A percentile compares a stretch with the other conserved stretches of the same genome.
These are phyloP conservation scores for Caiman crocodilus DNA, from an alignment of 2,797 vertebrate species.

Conservation along the genomic window DNA sequence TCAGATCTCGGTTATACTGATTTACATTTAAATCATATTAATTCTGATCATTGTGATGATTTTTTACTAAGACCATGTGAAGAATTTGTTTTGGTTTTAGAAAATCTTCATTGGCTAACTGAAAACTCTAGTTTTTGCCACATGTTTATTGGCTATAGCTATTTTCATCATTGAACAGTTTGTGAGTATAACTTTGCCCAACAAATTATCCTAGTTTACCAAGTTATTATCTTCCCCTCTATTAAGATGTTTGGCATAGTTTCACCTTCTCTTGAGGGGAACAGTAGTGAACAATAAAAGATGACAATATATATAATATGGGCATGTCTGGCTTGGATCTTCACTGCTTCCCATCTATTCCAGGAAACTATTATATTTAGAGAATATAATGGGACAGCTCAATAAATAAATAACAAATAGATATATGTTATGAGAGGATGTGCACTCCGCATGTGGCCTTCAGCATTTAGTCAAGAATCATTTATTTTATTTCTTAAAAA, in stretches of 20 bases:
- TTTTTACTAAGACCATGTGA: neutral
- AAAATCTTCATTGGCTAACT: neutral
- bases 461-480: neutral
- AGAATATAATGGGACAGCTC: neutral
- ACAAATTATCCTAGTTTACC: neutral
- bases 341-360: neutral
- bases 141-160: neutral
- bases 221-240: neutral
- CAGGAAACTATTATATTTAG: neutral
- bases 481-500: too few species aligned
- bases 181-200: neutral
- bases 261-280: neutral
- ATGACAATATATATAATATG: neutral
- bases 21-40: neutral
- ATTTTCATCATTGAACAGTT: neutral
- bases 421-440: neutral
- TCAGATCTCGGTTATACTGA: too few species aligned
- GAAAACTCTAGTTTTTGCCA: neutral
- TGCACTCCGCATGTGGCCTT: neutral
- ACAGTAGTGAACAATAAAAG: neutral
- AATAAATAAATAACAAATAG: neutral
- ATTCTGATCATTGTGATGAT: neutral
- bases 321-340: neutral
- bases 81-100: neutral
- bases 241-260: neutral